These are phyloP conservation scores for Ovis aries DNA, from an alignment of 2,113 vertebrate species.

Conservation along the genomic window ARS-UI_Ramb_v3.0 NC_056054.1:265869501-265870000, in stretches of 20 bases:
- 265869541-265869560: neutral
- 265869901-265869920: neutral
- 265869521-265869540: neutral
- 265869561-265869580: neutral
- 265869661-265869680: too few relatives aligned
- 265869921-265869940: fast-evolving
- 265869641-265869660: neutral
- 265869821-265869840: neutral
- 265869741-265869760: neutral
- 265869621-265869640: neutral
- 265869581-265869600: neutral
- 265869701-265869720: neutral
- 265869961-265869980: fast-evolving
- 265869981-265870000: neutral
- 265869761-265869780: neutral
- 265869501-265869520: neutral
- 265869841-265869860: neutral
- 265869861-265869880: neutral
- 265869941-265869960: neutral
- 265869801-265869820: too few relatives aligned
- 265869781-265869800: neutral
- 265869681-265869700: neutral
- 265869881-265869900: neutral
- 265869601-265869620: neutral
- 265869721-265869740: too few relatives aligned